Percentiles rank a stretch among this genome's conserved stretches.
Evolutionary conservation across 2,797 vertebrate genomes (phyloP).

Genomic region (Poecilia velifera): DNA sequence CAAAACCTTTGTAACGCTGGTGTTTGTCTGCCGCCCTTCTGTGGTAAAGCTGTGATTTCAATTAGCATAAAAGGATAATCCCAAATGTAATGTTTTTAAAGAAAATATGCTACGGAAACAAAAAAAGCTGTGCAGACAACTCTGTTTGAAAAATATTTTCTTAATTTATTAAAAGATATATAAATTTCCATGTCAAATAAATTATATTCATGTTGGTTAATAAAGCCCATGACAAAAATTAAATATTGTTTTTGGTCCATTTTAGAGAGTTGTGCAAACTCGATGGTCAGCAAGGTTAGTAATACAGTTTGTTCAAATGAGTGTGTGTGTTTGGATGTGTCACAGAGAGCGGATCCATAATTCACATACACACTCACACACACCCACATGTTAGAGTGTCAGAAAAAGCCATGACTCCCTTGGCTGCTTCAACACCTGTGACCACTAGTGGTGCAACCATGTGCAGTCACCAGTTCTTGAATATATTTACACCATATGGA

Average conservation of each 20-base stretch:
- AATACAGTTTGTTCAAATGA: not conserved
- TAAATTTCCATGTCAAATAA: not conserved
- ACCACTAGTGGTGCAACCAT: conserved; percentile 53
- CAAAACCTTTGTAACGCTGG: conserved; percentile 52
- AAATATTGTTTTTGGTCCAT: conserved; percentile 9
- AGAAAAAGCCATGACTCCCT: conserved; percentile 57
- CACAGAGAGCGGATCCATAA: conserved; percentile 51
- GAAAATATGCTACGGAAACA: not conserved
- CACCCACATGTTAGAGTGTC: conserved; percentile 36
- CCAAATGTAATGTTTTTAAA: not conserved
- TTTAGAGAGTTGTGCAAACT: conserved; percentile 40
- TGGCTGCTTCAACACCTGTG: conserved; percentile 62
- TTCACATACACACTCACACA: conserved; percentile 36
- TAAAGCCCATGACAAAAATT: not conserved
- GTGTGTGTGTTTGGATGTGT: conserved; percentile 35
- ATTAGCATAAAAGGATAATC: not conserved
- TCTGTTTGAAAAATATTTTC: not conserved
- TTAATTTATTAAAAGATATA: not conserved
- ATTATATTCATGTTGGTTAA: not conserved
- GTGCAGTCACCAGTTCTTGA: conserved; percentile 58
- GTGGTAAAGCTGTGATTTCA: conserved; percentile 48
- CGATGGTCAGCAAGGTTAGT: conserved; percentile 36
- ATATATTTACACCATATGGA: conserved; percentile 46
- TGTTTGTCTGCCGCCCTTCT: conserved; percentile 34
- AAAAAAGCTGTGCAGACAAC: not conserved